These are phyloP conservation scores for Margarornis squamiger DNA, from an alignment of 2,797 vertebrate species.

Conservation along the genomic window DNA sequence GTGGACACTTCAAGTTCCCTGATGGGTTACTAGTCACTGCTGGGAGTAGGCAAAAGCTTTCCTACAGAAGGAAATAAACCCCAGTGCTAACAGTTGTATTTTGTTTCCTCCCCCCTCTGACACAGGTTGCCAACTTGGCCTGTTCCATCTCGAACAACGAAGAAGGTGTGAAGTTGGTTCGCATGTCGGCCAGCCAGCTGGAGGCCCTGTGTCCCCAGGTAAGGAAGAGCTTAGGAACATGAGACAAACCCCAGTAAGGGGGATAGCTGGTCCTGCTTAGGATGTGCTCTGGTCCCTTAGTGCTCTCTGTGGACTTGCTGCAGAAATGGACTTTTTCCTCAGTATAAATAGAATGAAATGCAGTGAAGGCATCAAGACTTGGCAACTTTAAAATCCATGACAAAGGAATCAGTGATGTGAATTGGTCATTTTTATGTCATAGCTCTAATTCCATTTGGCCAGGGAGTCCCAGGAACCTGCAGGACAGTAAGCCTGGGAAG, in stretches of 20 bases:
- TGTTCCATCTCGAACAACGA: constrained; percentile 99
- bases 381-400: background rate
- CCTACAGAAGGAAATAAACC: background rate
- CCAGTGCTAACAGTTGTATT: background rate
- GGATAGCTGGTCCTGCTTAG: background rate
- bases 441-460: background rate
- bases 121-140: constrained; percentile 95
- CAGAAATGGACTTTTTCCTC: background rate
- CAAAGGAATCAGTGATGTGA: background rate
- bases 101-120: background rate
- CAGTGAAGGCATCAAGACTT: background rate
- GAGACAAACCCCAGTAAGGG: rapidly evolving
- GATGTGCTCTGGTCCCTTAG: rapidly evolving
- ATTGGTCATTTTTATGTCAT: background rate
- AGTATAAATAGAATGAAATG: rapidly evolving
- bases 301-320: background rate
- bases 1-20: background rate
- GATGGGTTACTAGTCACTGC: background rate
- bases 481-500: background rate
- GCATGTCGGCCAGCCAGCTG: constrained; percentile 97
- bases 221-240: background rate
- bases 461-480: background rate
- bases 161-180: constrained; percentile 97
- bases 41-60: background rate
- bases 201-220: constrained; percentile 98